Percentiles rank a stretch among this genome's conserved stretches.
Conservation (phyloP, 2,888 invertebrate species). For the Omphaloscelis lunosa region DNA sequence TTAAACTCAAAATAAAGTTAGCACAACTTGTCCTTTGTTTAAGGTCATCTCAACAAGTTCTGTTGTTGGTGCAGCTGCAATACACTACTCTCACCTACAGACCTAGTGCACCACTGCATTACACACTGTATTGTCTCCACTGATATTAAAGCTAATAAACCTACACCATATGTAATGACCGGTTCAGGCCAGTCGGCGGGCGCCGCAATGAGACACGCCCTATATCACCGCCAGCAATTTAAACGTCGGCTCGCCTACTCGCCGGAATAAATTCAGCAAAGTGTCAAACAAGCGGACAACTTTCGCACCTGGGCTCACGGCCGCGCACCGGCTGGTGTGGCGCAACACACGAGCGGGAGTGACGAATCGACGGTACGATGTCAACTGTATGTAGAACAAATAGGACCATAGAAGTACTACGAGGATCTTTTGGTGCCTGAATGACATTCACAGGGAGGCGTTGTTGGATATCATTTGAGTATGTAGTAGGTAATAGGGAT, state of each 20-base stretch:
- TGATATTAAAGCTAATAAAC: constrained; percentile 28
- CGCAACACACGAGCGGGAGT: constrained; percentile 18
- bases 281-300: constrained; percentile 84
- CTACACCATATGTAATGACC: background rate
- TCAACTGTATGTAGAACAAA: background rate
- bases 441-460: background rate
- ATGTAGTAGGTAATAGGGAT: too few relatives aligned
- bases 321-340: constrained; percentile 46
- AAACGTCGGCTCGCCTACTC: constrained; percentile 74
- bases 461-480: too few relatives aligned
- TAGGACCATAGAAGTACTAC: background rate
- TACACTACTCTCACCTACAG: background rate
- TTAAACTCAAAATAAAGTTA: background rate
- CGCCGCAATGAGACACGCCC: constrained; percentile 60
- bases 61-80: background rate
- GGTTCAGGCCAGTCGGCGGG: constrained; percentile 17
- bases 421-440: background rate
- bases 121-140: too few relatives aligned
- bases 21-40: background rate
- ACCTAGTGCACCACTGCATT: too few relatives aligned
- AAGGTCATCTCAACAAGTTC: background rate
- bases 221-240: constrained; percentile 73
- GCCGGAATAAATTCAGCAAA: constrained; percentile 82
- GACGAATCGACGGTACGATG: background rate
- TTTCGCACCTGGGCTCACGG: constrained; percentile 80